Conservation (phyloP, 2,888 invertebrate species). For the Tiphia femorata region DNA sequence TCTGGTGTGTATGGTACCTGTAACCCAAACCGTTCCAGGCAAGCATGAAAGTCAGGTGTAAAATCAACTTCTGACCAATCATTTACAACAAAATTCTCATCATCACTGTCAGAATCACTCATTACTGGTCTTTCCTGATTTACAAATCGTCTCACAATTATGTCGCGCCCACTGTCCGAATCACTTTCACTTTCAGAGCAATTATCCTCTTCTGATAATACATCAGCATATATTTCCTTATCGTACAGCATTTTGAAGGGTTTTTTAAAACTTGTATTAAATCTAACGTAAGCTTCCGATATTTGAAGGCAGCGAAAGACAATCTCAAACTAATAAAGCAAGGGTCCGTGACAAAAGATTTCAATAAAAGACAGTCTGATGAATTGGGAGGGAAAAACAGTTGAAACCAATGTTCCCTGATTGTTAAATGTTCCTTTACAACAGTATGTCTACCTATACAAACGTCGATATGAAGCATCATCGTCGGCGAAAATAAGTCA, state of each 20-base stretch:
- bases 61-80: not conserved
- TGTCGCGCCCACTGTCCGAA: too few species aligned
- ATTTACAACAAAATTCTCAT: not conserved
- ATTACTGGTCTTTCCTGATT: too few species aligned
- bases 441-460: conserved; percentile 1
- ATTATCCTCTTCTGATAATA: not conserved
- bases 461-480: conserved; percentile 5
- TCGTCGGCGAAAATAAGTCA: conserved; percentile 2
- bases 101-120: not conserved
- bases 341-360: too few species aligned
- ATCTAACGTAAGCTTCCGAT: too few species aligned
- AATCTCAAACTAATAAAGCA: too few species aligned
- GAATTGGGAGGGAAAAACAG: too few species aligned
- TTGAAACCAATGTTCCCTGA: conserved; percentile 1
- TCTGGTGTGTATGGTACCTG: not conserved
- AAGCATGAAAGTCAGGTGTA: not conserved
- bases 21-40: not conserved
- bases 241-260: not conserved
- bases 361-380: too few species aligned
- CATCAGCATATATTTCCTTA: not conserved
- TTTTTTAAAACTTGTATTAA: too few species aligned
- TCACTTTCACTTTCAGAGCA: not conserved
- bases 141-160: too few species aligned
- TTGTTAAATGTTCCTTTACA: conserved; percentile 2
- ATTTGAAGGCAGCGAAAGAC: too few species aligned